Base-by-base conservation (phyloP, 2,888 invertebrate species). In the Aphodius granarius region DNA sequence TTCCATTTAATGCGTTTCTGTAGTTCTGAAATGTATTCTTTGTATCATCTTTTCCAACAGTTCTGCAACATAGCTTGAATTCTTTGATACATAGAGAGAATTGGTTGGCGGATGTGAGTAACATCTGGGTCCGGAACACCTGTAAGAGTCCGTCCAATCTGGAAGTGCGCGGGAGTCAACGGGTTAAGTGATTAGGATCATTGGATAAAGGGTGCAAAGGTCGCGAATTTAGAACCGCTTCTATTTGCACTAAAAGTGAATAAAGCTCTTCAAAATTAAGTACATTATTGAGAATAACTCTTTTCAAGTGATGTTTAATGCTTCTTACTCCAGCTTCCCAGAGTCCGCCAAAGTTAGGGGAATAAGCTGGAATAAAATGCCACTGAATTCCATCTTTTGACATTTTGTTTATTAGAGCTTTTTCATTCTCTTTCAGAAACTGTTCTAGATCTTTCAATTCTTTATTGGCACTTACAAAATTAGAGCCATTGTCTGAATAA, bases 321-420 rank as follows among this genome's bases (percentile, higher is more conserved):
- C 43, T 43, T 3, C 13, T 43, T 43, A 43, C 70, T 16, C 70
- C 70, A 9, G 72, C 63, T 64, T 72, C 72, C 72, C 63, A 72
- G 5, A 72, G 9, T 43, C 43, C 43, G 43, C 43, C 43, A 43
- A 43, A 43, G 43, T 43, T 43, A 43, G 43, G 43, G 43, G 43
- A 43, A 3, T 43, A 43, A 9, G 43, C 43, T 43, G 43, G 43
- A 43, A 43, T 43, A 43, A 43, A 43, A 43, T 43, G 43, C 63
- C 72, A 72, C 0, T n/a, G 19, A 4, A 63, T 72, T 22, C 19
- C 17, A 6, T 72, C 72, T 18, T 62, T 43, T 43, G 43, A 63
- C 13, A 20, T 16, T 18, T 63, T 9, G 17, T 18, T 16, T 13
- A 18, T 63, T 17, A 64, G 63, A 16, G 65, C 16, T 19, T 22